Evolutionary conservation across 2,888 invertebrate genomes (phyloP).

Genomic region (Sycophila texana): DNA sequence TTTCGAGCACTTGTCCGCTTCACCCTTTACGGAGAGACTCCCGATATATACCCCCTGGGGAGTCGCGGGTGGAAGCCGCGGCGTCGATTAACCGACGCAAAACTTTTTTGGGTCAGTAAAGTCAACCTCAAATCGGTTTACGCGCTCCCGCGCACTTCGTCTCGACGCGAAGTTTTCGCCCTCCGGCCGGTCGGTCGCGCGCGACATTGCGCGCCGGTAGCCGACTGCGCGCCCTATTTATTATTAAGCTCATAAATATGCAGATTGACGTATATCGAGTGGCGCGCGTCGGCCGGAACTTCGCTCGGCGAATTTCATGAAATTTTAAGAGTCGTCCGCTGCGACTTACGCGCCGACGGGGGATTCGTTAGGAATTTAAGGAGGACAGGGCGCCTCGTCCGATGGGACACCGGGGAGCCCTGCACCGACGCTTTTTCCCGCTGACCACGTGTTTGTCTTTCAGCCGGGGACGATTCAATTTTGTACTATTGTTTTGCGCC

Average conservation of each 20-base stretch:
- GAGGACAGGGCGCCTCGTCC: neutral
- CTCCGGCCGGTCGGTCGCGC: too few relatives aligned
- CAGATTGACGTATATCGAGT: slow-evolving; percentile 60
- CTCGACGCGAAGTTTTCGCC: neutral
- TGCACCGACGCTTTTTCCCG: neutral
- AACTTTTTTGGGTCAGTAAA: slow-evolving; percentile 38
- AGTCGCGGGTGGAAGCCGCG: too few relatives aligned
- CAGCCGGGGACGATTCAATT: neutral
- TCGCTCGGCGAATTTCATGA: slow-evolving; percentile 58
- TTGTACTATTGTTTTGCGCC: neutral
- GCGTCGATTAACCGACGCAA: neutral
- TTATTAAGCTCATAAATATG: slow-evolving; percentile 65
- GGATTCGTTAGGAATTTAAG: slow-evolving; percentile 35
- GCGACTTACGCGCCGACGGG: slow-evolving; percentile 40
- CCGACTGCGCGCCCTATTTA: slow-evolving; percentile 57
- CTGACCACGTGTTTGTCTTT: neutral
- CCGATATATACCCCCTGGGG: too few relatives aligned
- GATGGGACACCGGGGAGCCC: neutral
- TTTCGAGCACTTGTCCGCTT: too few relatives aligned
- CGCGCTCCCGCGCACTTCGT: neutral
- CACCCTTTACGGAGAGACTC: too few relatives aligned
- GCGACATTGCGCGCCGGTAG: too few relatives aligned
- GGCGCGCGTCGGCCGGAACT: slow-evolving; percentile 39
- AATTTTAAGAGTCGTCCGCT: slow-evolving; percentile 60
- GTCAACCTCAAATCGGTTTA: slow-evolving; percentile 13